Percentiles rank a stretch among this genome's conserved stretches.
Evolutionary conservation across 1,140 invertebrate species (phyloP).

Genomic region (Drosophila bocki): DNA sequence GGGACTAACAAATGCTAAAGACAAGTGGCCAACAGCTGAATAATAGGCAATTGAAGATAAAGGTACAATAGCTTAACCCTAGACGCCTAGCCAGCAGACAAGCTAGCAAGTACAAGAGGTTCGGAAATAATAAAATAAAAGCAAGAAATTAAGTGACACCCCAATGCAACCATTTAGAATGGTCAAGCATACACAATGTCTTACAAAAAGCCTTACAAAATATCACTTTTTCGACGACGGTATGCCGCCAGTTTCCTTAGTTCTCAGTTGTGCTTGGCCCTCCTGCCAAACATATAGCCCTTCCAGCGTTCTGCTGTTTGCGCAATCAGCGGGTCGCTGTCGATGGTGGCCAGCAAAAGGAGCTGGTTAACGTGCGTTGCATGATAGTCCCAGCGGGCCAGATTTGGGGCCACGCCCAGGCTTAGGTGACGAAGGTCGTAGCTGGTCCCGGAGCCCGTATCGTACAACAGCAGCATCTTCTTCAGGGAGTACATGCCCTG

Average conservation of each 20-base stretch:
- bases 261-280: constrained; percentile 92
- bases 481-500: constrained; percentile 96
- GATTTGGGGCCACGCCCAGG: constrained; percentile 95
- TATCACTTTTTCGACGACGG: constrained; percentile 54
- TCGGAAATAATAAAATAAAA: constrained; percentile 18
- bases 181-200: constrained; percentile 30
- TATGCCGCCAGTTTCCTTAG: constrained; percentile 64
- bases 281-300: constrained; percentile 97
- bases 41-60: constrained; percentile 58
- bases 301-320: constrained; percentile 97
- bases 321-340: constrained; percentile 93
- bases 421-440: constrained; percentile 98
- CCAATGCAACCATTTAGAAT: constrained; percentile 69
- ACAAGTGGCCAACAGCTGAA: constrained; percentile 34
- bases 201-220: constrained; percentile 45
- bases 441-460: constrained; percentile 97
- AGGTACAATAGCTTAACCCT: constrained; percentile 64
- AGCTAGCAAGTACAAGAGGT: constrained; percentile 6
- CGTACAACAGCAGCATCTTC: constrained; percentile 95
- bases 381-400: constrained; percentile 98
- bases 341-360: constrained; percentile 94
- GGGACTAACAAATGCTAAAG: constrained; percentile 46
- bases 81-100: constrained; percentile 9
- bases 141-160: constrained; percentile 24
- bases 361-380: constrained; percentile 99